Evolutionary conservation across 1,140 invertebrate species (phyloP).

Genomic region (Drosophila simulans): DNA sequence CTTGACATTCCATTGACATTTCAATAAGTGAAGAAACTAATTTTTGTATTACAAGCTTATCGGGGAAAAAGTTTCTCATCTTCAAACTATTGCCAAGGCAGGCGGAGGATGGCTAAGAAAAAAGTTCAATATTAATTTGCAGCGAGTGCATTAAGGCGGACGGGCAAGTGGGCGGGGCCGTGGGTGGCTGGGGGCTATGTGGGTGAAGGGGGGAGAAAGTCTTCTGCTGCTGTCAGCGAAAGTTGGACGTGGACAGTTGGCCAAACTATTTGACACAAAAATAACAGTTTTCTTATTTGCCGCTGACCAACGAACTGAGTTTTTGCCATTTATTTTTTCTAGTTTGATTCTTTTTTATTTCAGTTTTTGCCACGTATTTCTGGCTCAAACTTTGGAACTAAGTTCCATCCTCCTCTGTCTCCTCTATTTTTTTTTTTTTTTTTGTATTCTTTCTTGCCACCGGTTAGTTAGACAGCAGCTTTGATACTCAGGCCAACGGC

Average conservation of each 20-base stretch:
- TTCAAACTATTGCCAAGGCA: conserved; percentile 36
- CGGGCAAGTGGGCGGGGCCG: background rate
- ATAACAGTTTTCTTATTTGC: conserved; percentile 76
- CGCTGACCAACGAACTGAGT: conserved; percentile 55
- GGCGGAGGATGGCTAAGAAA: conserved; percentile 29
- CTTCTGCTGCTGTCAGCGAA: conserved; percentile 76
- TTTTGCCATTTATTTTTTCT: conserved; percentile 42
- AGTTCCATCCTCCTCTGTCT: conserved; percentile 31
- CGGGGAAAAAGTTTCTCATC: conserved; percentile 64
- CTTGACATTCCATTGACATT: conserved; percentile 78
- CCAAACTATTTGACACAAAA: conserved; percentile 81
- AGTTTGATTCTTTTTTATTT: conserved; percentile 12
- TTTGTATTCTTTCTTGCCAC: conserved; percentile 7
- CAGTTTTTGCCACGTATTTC: conserved; percentile 45
- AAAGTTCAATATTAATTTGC: conserved; percentile 82
- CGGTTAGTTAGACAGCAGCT: conserved; percentile 47
- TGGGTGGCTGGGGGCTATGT: background rate
- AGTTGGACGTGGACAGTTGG: conserved; percentile 81
- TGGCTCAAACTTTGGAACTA: conserved; percentile 45
- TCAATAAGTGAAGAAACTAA: conserved; percentile 83
- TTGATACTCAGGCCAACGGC: conserved; percentile 20
- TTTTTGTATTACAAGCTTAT: conserved; percentile 65
- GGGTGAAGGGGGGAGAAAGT: conserved; percentile 23
- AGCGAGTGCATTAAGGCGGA: conserved; percentile 74
- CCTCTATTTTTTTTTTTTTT: conserved; percentile 31